Conservation (phyloP, 2,888 invertebrate species). For the Synergus laeviventris region DNA sequence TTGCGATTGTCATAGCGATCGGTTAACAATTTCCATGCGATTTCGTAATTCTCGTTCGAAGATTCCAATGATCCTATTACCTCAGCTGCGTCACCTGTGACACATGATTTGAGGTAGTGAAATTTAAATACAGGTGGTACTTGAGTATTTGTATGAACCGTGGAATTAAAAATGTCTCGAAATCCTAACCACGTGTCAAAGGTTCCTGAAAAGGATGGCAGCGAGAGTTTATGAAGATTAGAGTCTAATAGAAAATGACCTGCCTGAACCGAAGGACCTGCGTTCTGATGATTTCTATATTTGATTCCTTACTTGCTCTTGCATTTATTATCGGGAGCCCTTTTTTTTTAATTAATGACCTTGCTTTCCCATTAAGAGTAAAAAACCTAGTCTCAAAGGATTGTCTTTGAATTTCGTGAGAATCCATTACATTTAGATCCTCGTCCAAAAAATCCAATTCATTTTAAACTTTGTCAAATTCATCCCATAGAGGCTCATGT, state of each 20-base stretch:
- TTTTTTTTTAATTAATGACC: not conserved
- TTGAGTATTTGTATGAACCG: not conserved
- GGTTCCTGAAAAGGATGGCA: conserved; percentile 29
- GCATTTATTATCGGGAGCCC: too few relatives aligned
- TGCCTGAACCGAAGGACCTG: too few relatives aligned
- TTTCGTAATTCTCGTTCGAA: not conserved
- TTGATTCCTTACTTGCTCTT: not conserved
- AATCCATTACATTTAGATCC: too few relatives aligned
- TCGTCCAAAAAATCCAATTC: not conserved
- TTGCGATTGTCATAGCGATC: not conserved
- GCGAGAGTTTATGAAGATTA: not conserved
- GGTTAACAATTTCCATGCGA: not conserved
- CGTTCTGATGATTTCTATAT: not conserved
- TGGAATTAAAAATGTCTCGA: conserved; percentile 12
- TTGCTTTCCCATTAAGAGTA: not conserved
- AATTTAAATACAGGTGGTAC: not conserved
- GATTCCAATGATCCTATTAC: too few relatives aligned
- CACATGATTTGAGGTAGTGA: conserved; percentile 4
- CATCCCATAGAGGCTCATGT: not conserved
- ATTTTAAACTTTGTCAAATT: not conserved
- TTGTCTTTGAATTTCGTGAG: not conserved
- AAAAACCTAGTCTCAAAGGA: not conserved
- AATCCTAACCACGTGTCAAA: conserved; percentile 33
- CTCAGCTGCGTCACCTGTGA: not conserved
- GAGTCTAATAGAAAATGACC: too few relatives aligned